Evolutionary conservation across 2,888 invertebrate genomes (phyloP).

Genomic region (Zygogramma bicolorata): DNA sequence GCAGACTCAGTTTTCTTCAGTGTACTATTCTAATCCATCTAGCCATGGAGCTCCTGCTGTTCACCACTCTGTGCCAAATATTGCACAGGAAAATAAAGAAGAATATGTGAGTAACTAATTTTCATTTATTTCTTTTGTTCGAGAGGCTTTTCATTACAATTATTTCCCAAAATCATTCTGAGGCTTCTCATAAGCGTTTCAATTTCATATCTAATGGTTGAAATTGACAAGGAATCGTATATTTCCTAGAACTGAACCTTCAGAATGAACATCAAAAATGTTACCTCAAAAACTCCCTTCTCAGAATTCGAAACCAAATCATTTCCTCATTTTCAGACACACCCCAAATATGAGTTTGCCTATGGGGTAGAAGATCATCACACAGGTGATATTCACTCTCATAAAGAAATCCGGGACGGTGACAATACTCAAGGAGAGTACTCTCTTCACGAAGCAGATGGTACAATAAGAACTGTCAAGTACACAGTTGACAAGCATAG

Average conservation of each 20-base stretch:
- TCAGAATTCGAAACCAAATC: too few species aligned
- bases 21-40: too few species aligned
- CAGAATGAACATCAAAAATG: too few species aligned
- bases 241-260: too few species aligned
- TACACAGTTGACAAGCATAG: conserved; percentile 80
- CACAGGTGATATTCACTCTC: conserved; percentile 79
- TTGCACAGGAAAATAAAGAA: neutral
- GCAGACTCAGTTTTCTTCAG: neutral
- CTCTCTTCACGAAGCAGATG: conserved; percentile 80
- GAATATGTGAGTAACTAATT: neutral
- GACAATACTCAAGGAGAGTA: conserved; percentile 82
- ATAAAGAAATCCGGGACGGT: conserved; percentile 79
- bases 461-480: conserved; percentile 77
- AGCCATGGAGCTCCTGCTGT: conserved; percentile 31
- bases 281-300: too few species aligned
- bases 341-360: conserved; percentile 81
- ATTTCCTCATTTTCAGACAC: conserved; percentile 74
- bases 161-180: too few species aligned
- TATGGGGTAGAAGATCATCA: conserved; percentile 82
- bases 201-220: too few species aligned
- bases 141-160: neutral
- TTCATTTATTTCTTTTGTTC: conserved; percentile 16
- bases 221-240: too few species aligned
- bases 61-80: conserved; percentile 15
- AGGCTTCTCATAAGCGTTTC: too few species aligned